A percentile compares a stretch with the other conserved stretches of the same genome.
Conservation (phyloP, 2,113 vertebrate species). For the Poecilia latipinna region DNA sequence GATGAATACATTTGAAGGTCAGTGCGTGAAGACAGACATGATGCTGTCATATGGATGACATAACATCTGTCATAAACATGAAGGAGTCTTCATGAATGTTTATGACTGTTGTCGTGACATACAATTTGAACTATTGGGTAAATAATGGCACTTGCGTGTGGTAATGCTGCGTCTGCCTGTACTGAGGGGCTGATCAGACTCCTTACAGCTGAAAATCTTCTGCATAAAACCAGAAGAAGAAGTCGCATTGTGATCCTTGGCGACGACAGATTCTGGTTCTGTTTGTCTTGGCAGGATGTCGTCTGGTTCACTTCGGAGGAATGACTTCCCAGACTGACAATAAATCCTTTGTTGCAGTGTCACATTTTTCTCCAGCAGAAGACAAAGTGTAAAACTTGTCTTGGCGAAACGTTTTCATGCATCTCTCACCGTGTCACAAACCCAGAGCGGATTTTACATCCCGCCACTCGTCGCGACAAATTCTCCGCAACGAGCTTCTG, state of each 20-base stretch:
- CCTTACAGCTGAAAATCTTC: background rate
- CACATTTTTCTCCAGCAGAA: conserved; percentile 13
- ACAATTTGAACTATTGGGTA: too few relatives aligned
- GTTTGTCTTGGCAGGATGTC: conserved; percentile 11
- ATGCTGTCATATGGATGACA: too few relatives aligned
- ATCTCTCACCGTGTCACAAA: background rate
- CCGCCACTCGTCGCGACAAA: background rate
- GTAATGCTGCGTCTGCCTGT: background rate
- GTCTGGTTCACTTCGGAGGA: conserved; percentile 13
- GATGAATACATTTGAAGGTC: too few relatives aligned
- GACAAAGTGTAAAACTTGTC: conserved; percentile 25
- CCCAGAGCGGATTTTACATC: conserved; percentile 2
- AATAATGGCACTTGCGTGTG: background rate
- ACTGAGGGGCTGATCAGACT: background rate
- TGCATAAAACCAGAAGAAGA: background rate
- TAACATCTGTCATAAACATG: too few relatives aligned
- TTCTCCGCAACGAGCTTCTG: background rate
- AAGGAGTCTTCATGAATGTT: too few relatives aligned
- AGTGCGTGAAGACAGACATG: too few relatives aligned
- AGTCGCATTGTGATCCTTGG: background rate
- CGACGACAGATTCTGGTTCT: background rate
- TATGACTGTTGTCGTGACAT: too few relatives aligned
- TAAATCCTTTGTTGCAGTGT: conserved; percentile 6
- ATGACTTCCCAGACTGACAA: conserved; percentile 4
- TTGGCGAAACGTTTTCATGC: conserved; percentile 7